Evolutionary conservation across 2,888 invertebrate species (phyloP).

Genomic region (Panopea generosa): DNA sequence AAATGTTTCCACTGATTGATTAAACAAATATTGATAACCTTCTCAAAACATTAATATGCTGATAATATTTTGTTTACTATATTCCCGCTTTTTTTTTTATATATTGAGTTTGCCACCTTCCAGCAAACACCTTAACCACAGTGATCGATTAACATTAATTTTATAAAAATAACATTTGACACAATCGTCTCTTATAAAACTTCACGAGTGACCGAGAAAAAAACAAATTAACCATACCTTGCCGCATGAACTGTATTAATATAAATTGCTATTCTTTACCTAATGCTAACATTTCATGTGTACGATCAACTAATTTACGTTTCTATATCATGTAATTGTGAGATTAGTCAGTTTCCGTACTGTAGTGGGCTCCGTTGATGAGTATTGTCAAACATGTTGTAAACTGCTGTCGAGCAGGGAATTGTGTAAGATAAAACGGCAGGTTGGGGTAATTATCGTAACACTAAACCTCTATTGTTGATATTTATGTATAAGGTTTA

Average conservation of each 20-base stretch:
- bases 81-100: no score
- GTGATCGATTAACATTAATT: no score
- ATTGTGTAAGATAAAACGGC: constrained; percentile 16
- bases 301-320: constrained; percentile 19
- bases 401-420: constrained; percentile 9
- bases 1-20: no score
- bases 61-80: no score
- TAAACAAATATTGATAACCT: no score
- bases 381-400: constrained; percentile 22
- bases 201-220: constrained; percentile 29
- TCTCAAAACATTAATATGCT: no score
- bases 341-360: constrained; percentile 38
- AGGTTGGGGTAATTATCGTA: constrained; percentile 28
- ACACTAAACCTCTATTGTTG: constrained; percentile 28
- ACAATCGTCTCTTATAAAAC: constrained; percentile 23
- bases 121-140: no score
- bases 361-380: constrained; percentile 20
- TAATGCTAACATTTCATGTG: constrained; percentile 33
- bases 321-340: constrained; percentile 14
- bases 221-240: constrained; percentile 21
- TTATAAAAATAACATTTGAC: no score
- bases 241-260: constrained; percentile 6
- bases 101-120: no score
- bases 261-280: constrained; percentile 12
- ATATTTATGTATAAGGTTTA: constrained; percentile 5